phyloP scores from a whole-genome alignment of 2,888 invertebrate species.

The Hydrotaea cyrtoneurina region DNA sequence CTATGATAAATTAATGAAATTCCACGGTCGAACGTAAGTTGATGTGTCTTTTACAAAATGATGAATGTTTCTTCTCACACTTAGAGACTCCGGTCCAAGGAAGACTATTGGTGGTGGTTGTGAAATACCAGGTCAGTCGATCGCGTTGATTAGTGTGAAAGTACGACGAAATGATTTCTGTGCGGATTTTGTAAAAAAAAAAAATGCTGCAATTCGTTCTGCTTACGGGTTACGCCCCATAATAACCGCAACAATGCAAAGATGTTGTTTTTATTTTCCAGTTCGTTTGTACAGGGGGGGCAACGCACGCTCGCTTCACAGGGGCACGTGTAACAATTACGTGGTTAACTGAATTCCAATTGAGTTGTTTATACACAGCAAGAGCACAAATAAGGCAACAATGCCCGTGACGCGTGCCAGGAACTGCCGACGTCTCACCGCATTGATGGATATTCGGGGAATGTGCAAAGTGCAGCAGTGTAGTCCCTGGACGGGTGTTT shows the following conservation, averaged over 20 bases:
- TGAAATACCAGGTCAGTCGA: neutral
- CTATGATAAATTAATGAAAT: constrained; percentile 48
- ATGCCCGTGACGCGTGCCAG: constrained; percentile 51
- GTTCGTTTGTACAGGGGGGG: neutral
- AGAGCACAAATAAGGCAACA: constrained; percentile 39
- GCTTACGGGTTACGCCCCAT: constrained; percentile 47
- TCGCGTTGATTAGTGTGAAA: constrained; percentile 54
- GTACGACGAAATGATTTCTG: constrained; percentile 54
- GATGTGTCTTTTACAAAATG: constrained; percentile 22
- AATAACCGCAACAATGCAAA: constrained; percentile 45
- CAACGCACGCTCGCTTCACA: constrained; percentile 70
- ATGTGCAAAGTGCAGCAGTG: neutral
- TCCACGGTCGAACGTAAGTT: neutral
- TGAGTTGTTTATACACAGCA: constrained; percentile 77
- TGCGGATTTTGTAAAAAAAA: constrained; percentile 41
- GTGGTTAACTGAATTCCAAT: constrained; percentile 81
- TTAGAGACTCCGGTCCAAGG: neutral
- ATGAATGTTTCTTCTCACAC: constrained; percentile 48
- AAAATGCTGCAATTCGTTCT: constrained; percentile 47
- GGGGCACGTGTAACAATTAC: constrained; percentile 80
- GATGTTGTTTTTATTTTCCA: neutral
- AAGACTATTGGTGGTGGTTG: constrained; percentile 16
- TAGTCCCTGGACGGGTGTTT: constrained; percentile 60
- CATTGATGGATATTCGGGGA: neutral
- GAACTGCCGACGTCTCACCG: neutral